Conservation (phyloP, 2,113 vertebrate species). For the Dipodomys stephensi region DNA sequence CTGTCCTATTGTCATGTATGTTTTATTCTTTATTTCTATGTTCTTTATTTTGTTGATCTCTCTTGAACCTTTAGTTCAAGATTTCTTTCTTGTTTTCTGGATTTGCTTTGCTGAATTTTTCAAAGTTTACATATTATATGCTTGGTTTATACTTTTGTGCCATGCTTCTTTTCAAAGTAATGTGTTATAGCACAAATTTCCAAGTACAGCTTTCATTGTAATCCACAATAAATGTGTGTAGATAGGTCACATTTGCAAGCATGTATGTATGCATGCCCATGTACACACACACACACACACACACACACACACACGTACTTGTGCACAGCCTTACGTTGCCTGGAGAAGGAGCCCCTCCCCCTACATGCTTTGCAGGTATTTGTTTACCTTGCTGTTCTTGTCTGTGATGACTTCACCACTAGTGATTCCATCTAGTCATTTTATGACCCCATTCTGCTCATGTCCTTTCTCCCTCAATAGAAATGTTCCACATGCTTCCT, state of each 20-base stretch:
- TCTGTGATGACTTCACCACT: not conserved
- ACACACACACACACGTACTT: not conserved
- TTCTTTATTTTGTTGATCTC: not conserved
- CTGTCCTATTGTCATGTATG: not conserved
- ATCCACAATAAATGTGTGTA: not conserved
- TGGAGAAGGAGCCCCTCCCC: not conserved
- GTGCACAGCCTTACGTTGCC: not conserved
- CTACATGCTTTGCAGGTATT: not conserved
- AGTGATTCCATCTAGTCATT: not conserved
- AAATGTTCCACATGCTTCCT: not conserved
- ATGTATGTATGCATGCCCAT: not conserved
- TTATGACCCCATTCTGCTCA: not conserved
- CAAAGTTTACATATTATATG: not conserved
- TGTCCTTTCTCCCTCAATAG: too few species aligned
- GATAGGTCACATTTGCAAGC: not conserved
- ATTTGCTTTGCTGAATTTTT: not conserved
- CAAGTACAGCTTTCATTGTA: not conserved
- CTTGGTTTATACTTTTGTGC: not conserved
- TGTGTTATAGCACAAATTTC: not conserved
- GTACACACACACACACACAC: not conserved
- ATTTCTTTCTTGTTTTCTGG: not conserved
- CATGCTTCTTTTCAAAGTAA: not conserved
- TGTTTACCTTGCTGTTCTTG: too few species aligned
- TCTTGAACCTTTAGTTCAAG: not conserved
- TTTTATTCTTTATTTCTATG: not conserved